Evolutionary conservation across 2,113 vertebrate species (phyloP).

Genomic region (Ibidorhyncha struthersii): DNA sequence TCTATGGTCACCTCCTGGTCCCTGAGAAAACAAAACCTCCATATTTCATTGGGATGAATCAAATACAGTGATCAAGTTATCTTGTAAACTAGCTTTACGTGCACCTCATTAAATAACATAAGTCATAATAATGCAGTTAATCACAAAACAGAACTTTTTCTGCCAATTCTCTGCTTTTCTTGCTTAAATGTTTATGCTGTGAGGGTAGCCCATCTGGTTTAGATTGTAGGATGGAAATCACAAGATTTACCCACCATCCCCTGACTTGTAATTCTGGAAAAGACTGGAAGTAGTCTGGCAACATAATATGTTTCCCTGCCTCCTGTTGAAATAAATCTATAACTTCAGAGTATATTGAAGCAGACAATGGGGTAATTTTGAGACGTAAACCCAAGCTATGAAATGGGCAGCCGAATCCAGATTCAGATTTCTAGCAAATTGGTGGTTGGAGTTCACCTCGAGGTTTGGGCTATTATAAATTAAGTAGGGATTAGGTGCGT

Average conservation of each 20-base stretch:
- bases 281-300: constrained; percentile 62
- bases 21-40: constrained; percentile 16
- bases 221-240: constrained; percentile 67
- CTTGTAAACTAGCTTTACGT: constrained; percentile 48
- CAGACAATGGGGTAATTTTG: constrained; percentile 63
- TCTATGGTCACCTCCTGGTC: constrained; percentile 28
- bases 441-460: neutral
- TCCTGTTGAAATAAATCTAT: constrained; percentile 57
- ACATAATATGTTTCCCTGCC: constrained; percentile 54
- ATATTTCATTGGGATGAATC: constrained; percentile 38
- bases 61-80: constrained; percentile 27
- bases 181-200: constrained; percentile 35
- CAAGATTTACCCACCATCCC: constrained; percentile 62
- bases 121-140: constrained; percentile 55
- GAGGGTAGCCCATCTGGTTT: constrained; percentile 71
- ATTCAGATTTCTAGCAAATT: neutral
- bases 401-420: neutral
- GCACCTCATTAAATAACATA: constrained; percentile 24
- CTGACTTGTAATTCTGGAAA: constrained; percentile 69
- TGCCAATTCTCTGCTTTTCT: constrained; percentile 34
- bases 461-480: neutral
- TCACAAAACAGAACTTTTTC: constrained; percentile 44
- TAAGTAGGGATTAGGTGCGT: neutral
- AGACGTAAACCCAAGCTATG: neutral
- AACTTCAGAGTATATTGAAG: constrained; percentile 56